Evolutionary conservation across 2,113 vertebrate genomes (phyloP), one percentile per base, ranked within the genome.

Genomic region (Clarias magur): DNA sequence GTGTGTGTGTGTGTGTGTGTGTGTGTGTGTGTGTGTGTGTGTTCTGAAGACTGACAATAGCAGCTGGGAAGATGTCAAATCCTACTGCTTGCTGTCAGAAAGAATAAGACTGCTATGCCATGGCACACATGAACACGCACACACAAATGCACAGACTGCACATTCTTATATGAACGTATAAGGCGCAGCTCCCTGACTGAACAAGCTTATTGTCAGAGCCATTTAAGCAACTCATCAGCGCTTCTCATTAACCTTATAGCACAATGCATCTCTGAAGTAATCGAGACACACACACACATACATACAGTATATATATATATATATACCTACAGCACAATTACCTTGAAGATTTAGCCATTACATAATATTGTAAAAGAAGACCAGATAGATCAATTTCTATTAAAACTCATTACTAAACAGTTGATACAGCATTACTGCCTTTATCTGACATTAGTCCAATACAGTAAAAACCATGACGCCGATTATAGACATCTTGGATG

Each of bases 61-160:
- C 88, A 87, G 88, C 91, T 91, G 90, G 90, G 80, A 89, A 80
- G 84, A 67, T 88, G 86, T 90, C 89, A 89, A 88, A 88, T 85
- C 81, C 62, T 85, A 85, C 73, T 81, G 83, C 85, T 72, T 73
- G 42, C 88, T 90, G 89, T 90, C 89, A 90, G 12, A 84, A 25
- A 79, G 56, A 88, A 90, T 90, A 82, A 91, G 84, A 70, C 48
- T 79, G 83, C 85, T 76, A 83, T 53, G 16, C 68, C 56, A 59
- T 23, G 34, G 34, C 56, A 63, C 3, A 63, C 54, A 70, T 27
- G n/a, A 25, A 62, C 60, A 57, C 42, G 78, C 84, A 60, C 73
- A 81, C 80, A 72, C 62, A 83, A 73, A 85, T 79, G 62, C 84
- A 60, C 48, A 56, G 48, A 88, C 68, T n/a, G 8, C 34, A 17